Evolutionary conservation across 2,888 invertebrate genomes (phyloP), one percentile per base, ranked within the genome.

Genomic region (Acanthosepion lycidas): DNA sequence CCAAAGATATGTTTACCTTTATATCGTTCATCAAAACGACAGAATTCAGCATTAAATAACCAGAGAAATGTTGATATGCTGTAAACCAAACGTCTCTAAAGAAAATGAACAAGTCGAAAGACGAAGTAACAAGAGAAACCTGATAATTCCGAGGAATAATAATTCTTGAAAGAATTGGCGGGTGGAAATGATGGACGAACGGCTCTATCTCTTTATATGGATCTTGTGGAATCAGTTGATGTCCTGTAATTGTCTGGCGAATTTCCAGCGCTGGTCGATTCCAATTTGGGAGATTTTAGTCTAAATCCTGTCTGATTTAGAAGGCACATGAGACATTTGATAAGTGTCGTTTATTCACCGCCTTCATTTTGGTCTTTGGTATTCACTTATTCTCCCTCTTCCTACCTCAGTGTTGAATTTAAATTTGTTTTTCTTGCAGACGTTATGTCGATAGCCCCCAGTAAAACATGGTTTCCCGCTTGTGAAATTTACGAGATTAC

Each of bases 401-500:
- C 23, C 23, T 20, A 59, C 20, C 23, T 26, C 59, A 55, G 18
- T 55, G 28, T 64, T 64, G 8, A 28, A 78, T 78, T 18, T n/a
- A 8, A 28, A n/a, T 78, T 78, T 78, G 78, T 78, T 78, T 78
- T 78, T 78, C 78, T 78, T 78, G 78, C n/a, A n/a, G n/a, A 78
- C 28, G 28, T 15, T n/a, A 59, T 23, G 6, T 23, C 59, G 23
- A 59, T 59, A n/a, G 9, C 78, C 78, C 1, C 78, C 78, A 8
- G 78, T 78, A 3, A 78, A 78, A 78, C 78, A 78, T 28, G 78
- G 28, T 78, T n/a, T n/a, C 78, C 9, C n/a, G 28, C 78, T 15
- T 9, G n/a, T 78, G 78, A 78, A 78, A n/a, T 78, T 78, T 78
- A 78, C 78, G 78, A 78, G n/a, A 78, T n/a, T n/a, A 78, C n/a